Percentiles rank a stretch among this genome's conserved stretches.
phyloP scores from a whole-genome alignment of 2,797 vertebrate genomes.

The Chelmon rostratus region DNA sequence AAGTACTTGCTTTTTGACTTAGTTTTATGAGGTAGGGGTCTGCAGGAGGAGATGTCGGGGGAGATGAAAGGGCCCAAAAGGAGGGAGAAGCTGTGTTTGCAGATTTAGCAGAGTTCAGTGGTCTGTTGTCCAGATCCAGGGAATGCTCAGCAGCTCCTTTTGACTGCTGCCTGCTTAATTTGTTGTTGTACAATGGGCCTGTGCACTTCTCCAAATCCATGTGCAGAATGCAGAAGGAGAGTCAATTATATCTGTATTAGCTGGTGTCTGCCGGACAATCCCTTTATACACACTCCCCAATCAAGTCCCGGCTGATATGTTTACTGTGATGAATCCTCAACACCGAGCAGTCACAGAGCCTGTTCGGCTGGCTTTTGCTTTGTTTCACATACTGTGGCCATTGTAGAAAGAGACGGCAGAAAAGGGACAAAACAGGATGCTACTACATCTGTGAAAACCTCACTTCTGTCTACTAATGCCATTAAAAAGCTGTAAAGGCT shows the following conservation, averaged over 20 bases:
- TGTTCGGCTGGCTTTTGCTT: conserved; percentile 54
- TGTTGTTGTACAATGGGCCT: conserved; percentile 86
- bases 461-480: not conserved
- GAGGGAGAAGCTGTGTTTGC: conserved; percentile 78
- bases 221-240: conserved; percentile 87
- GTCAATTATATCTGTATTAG: conserved; percentile 92
- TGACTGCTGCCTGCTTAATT: conserved; percentile 83
- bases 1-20: conserved; percentile 86
- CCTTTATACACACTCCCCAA: conserved; percentile 82
- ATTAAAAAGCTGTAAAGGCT: not conserved
- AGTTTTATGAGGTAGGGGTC: conserved; percentile 75
- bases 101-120: conserved; percentile 85
- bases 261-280: conserved; percentile 83
- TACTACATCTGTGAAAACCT: not conserved
- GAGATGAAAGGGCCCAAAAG: conserved; percentile 80
- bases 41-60: conserved; percentile 74
- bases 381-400: conserved; percentile 48
- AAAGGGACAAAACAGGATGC: not conserved
- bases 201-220: conserved; percentile 83
- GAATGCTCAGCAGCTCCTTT: conserved; percentile 84
- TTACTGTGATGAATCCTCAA: conserved; percentile 72
- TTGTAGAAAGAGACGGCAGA: not conserved
- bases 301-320: conserved; percentile 79
- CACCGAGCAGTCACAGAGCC: conserved; percentile 46
- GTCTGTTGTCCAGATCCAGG: conserved; percentile 79